These are phyloP conservation scores for Eupithecia subumbrata DNA, from an alignment of 2,888 invertebrate species.

Conservation along the genomic window DNA sequence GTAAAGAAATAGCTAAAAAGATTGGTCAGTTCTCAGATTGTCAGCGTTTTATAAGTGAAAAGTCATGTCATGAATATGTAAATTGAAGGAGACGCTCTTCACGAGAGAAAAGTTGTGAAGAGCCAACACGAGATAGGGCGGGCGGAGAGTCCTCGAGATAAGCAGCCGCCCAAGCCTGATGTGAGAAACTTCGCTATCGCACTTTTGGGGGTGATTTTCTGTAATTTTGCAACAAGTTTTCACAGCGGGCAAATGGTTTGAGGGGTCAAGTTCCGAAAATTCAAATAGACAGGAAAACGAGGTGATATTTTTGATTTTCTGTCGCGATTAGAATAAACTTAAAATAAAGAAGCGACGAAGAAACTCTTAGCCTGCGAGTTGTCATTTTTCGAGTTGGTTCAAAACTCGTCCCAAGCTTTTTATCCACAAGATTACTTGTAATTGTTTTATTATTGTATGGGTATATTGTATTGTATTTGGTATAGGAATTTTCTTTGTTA, in stretches of 20 bases:
- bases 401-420: too few species aligned
- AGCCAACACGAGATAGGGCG: constrained; percentile 51
- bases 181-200: constrained; percentile 23
- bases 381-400: too few species aligned
- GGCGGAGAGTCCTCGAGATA: constrained; percentile 49
- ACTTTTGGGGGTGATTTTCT: constrained; percentile 25
- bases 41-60: constrained; percentile 45
- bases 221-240: constrained; percentile 20
- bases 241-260: constrained; percentile 4
- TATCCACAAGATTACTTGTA: too few species aligned
- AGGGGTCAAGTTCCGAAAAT: too few species aligned
- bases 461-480: too few species aligned
- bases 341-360: too few species aligned
- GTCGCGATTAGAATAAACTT: too few species aligned
- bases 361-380: too few species aligned
- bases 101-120: constrained; percentile 55
- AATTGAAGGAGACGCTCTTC: constrained; percentile 51
- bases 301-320: too few species aligned
- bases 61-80: constrained; percentile 56
- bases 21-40: constrained; percentile 40
- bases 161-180: constrained; percentile 38
- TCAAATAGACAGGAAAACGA: too few species aligned
- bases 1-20: constrained; percentile 25
- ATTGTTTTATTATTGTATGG: too few species aligned
- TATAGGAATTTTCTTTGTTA: too few species aligned